phyloP scores from a whole-genome alignment of 1,140 invertebrate species.

The Zaprionus gabonicus region DNA sequence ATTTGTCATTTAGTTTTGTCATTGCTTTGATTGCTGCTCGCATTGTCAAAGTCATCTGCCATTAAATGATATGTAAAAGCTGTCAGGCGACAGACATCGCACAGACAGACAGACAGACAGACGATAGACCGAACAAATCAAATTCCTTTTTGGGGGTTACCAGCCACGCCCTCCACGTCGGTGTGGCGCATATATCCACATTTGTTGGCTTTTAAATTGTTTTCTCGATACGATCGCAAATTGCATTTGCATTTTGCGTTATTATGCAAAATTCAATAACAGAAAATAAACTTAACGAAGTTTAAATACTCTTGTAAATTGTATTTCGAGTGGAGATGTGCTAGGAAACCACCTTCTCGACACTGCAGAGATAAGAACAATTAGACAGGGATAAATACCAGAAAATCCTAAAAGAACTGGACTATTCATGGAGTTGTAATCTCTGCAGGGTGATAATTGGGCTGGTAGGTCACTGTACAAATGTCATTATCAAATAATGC shows the following conservation, averaged over 20 bases:
- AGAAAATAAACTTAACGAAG: slow-evolving; percentile 5
- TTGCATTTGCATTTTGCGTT: slow-evolving; percentile 58
- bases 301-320: neutral
- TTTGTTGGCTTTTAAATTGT: slow-evolving; percentile 57
- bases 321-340: neutral
- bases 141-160: slow-evolving; percentile 64
- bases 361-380: too few relatives aligned
- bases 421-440: too few relatives aligned
- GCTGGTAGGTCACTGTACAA: too few relatives aligned
- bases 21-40: slow-evolving; percentile 36
- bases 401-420: too few relatives aligned
- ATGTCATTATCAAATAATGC: too few relatives aligned
- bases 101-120: slow-evolving; percentile 6
- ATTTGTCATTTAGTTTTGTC: slow-evolving; percentile 43
- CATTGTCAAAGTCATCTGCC: slow-evolving; percentile 44
- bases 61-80: slow-evolving; percentile 45
- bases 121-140: slow-evolving; percentile 25
- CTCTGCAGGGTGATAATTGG: too few relatives aligned
- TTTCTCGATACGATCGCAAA: slow-evolving; percentile 56
- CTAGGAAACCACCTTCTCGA: too few relatives aligned
- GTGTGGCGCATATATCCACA: slow-evolving; percentile 22
- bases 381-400: too few relatives aligned
- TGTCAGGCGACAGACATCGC: slow-evolving; percentile 29
- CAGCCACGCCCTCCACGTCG: slow-evolving; percentile 38
- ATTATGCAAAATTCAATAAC: slow-evolving; percentile 50